A percentile compares a stretch with the other conserved stretches of the same genome.
These are phyloP conservation scores for Oreotragus oreotragus DNA, from an alignment of 2,113 vertebrate species.

Conservation along the genomic window DNA sequence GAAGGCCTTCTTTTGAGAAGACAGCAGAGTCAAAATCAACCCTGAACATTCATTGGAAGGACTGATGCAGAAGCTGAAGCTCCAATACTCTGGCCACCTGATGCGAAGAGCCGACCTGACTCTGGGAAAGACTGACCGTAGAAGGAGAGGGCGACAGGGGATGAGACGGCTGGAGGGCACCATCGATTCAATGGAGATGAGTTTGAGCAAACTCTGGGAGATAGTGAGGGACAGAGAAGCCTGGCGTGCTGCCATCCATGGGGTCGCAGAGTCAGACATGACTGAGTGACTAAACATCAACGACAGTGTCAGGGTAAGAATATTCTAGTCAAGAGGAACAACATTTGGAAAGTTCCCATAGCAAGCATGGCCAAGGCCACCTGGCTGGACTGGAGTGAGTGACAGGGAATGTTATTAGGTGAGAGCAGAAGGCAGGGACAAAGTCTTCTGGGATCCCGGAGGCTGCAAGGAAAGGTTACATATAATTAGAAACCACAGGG, in stretches of 20 bases:
- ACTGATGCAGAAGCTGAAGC: neutral
- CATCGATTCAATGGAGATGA: neutral
- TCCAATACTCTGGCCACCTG: neutral
- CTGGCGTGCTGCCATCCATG: neutral
- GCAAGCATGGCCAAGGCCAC: neutral
- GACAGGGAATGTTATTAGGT: neutral
- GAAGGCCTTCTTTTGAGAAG: neutral
- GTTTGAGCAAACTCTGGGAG: neutral
- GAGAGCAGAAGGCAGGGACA: neutral
- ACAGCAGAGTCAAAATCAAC: neutral
- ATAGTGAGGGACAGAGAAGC: neutral
- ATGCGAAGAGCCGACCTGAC: accelerated
- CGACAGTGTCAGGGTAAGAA: neutral
- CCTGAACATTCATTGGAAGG: neutral
- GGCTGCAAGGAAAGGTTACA: neutral
- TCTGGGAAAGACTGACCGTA: neutral
- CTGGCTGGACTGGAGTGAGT: neutral
- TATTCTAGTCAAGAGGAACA: neutral
- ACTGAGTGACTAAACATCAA: neutral
- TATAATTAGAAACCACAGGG: neutral
- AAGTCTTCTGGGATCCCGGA: neutral
- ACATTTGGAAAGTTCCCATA: neutral
- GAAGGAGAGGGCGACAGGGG: neutral
- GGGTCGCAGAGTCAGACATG: accelerated
- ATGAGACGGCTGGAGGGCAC: neutral